These are phyloP conservation scores for Andricus grossulariae DNA, from an alignment of 1,140 invertebrate species.

Conservation along the genomic window DNA sequence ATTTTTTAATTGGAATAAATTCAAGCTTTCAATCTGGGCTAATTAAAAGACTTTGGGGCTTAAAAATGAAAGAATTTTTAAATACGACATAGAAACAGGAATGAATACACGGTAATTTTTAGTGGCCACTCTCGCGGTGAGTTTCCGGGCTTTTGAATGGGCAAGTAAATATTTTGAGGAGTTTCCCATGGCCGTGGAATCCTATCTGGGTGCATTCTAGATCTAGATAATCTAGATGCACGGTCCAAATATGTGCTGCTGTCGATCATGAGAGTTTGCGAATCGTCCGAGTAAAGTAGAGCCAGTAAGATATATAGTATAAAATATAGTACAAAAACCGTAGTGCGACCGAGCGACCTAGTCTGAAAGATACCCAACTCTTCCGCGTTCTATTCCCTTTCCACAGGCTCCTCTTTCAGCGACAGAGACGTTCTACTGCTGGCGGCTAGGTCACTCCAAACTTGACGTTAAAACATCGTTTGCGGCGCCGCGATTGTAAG, in stretches of 20 bases:
- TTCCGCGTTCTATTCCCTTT: constrained; percentile 75
- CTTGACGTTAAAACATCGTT: constrained; percentile 42
- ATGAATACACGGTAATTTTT: too few relatives aligned
- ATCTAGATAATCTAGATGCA: too few relatives aligned
- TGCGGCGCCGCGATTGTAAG: constrained; percentile 50
- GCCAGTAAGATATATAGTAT: constrained; percentile 43
- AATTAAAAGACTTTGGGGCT: too few relatives aligned
- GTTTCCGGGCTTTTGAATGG: too few relatives aligned
- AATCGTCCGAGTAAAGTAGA: constrained; percentile 50
- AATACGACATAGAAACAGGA: too few relatives aligned
- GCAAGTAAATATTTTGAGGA: too few relatives aligned
- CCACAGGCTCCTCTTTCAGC: constrained; percentile 61
- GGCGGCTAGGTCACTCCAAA: constrained; percentile 33
- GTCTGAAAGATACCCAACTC: constrained; percentile 73
- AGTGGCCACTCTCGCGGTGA: too few relatives aligned
- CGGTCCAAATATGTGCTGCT: constrained; percentile 53
- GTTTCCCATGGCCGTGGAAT: too few relatives aligned
- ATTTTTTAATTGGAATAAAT: too few relatives aligned
- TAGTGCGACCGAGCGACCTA: constrained; percentile 74
- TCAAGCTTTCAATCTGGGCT: too few relatives aligned
- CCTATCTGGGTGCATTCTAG: too few relatives aligned
- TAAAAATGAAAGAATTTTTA: too few relatives aligned
- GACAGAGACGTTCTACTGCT: constrained; percentile 51
- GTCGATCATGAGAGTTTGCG: constrained; percentile 57
- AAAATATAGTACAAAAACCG: constrained; percentile 71